Evolutionary conservation across 2,797 vertebrate species (phyloP).

Genomic region (Phalanger gymnotis): DNA sequence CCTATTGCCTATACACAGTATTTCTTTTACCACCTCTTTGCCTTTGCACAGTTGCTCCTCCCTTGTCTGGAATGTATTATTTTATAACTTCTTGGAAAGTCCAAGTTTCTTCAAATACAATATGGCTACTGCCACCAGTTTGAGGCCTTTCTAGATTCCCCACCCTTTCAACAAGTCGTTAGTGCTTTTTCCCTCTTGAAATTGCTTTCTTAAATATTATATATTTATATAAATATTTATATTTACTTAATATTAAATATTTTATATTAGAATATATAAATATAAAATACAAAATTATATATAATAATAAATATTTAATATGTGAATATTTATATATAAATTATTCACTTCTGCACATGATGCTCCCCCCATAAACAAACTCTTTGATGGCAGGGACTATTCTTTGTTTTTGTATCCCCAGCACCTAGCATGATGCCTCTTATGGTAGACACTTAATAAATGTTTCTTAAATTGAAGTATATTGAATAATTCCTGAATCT

Average conservation of each 20-base stretch:
- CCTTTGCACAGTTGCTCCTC: background rate
- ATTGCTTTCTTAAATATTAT: background rate
- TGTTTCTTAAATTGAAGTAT: background rate
- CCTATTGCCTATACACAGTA: background rate
- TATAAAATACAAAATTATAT: too few relatives aligned
- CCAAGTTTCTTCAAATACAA: background rate
- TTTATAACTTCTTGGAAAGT: background rate
- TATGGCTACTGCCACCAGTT: background rate
- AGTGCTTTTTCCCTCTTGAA: background rate
- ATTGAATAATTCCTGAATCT: background rate
- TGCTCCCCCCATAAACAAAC: background rate
- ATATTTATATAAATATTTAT: background rate
- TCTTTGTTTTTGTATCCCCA: background rate
- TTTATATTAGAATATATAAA: too few relatives aligned
- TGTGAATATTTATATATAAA: too few relatives aligned
- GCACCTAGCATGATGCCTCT: background rate
- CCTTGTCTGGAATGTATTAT: background rate
- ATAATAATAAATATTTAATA: too few relatives aligned
- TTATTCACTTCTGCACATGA: background rate
- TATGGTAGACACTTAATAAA: background rate
- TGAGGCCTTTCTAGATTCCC: background rate
- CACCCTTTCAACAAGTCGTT: background rate
- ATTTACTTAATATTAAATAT: too few relatives aligned
- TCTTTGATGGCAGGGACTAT: background rate
- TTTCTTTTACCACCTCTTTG: background rate